Evolutionary conservation across 1,140 invertebrate species (phyloP).

Genomic region (Parasteatoda tepidariorum): DNA sequence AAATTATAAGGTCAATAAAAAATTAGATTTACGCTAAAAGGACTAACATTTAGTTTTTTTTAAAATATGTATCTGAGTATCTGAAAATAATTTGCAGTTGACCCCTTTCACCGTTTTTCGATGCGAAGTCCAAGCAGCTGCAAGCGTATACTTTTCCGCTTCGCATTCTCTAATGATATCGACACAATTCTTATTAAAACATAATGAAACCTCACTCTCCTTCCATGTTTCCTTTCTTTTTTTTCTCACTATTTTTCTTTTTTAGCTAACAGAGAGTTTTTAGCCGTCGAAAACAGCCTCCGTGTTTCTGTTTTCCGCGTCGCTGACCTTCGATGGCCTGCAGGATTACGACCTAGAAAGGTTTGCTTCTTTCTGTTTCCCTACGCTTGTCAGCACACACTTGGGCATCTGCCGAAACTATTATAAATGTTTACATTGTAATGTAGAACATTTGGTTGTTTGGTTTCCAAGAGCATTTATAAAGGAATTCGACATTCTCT

Average conservation of each 20-base stretch:
- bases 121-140: not conserved
- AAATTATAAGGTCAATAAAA: too few species aligned
- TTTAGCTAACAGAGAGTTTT: conserved; percentile 1
- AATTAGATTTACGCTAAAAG: too few species aligned
- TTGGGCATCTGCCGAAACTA: not conserved
- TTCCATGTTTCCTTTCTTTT: not conserved
- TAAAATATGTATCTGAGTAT: too few species aligned
- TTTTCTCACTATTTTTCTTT: not conserved
- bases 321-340: not conserved
- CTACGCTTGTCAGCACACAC: not conserved
- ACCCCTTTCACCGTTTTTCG: not conserved
- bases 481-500: too few species aligned
- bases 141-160: conserved; percentile 26
- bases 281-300: not conserved
- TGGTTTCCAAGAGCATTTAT: too few species aligned
- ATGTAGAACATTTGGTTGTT: too few species aligned
- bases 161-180: conserved; percentile 38
- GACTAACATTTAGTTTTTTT: too few species aligned
- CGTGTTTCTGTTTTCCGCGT: not conserved
- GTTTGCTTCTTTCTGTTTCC: conserved; percentile 1
- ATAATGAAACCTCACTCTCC: conserved; percentile 25
- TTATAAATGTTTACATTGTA: too few species aligned
- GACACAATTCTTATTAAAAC: conserved; percentile 50
- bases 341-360: not conserved
- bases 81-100: too few species aligned